A percentile compares a stretch with the other conserved stretches of the same genome.
These are phyloP conservation scores for Mimachlamys varia DNA, from an alignment of 2,888 invertebrate genomes.

Conservation along the genomic window DNA sequence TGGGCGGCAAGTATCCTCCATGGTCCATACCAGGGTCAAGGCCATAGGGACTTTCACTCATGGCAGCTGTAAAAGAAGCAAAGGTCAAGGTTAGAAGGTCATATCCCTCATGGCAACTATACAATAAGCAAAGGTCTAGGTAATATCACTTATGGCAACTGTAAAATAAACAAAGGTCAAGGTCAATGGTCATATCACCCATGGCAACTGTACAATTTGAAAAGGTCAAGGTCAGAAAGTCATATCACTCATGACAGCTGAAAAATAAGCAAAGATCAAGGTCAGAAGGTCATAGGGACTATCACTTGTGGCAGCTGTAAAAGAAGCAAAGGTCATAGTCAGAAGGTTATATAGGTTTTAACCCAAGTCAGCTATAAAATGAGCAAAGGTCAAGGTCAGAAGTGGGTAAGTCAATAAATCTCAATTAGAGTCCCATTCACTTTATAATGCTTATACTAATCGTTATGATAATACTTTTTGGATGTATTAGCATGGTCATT, in stretches of 20 bases:
- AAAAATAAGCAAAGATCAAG: background rate
- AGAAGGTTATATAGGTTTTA: slow-evolving; percentile 41
- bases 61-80: background rate
- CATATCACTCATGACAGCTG: slow-evolving; percentile 34
- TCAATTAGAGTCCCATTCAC: no score
- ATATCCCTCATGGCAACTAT: no score
- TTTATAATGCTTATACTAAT: no score
- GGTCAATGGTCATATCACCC: slow-evolving; percentile 39
- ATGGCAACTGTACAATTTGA: background rate
- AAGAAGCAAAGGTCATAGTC: background rate
- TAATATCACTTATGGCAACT: no score
- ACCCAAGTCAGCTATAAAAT: background rate
- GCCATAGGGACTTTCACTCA: slow-evolving; percentile 42
- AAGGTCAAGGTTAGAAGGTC: background rate
- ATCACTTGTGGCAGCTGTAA: slow-evolving; percentile 29
- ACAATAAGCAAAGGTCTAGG: no score
- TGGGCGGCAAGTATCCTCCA: slow-evolving; percentile 41
- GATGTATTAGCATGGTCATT: no score
- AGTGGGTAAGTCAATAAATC: no score
- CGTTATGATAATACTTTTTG: no score
- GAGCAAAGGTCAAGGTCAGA: background rate
- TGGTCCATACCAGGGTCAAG: slow-evolving; percentile 44
- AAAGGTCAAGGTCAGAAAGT: slow-evolving; percentile 43
- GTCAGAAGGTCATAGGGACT: slow-evolving; percentile 45
- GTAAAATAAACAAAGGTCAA: slow-evolving; percentile 38